phyloP scores from a whole-genome alignment of 2,797 vertebrate species.

The Enteromius afrohamiltoni region DNA sequence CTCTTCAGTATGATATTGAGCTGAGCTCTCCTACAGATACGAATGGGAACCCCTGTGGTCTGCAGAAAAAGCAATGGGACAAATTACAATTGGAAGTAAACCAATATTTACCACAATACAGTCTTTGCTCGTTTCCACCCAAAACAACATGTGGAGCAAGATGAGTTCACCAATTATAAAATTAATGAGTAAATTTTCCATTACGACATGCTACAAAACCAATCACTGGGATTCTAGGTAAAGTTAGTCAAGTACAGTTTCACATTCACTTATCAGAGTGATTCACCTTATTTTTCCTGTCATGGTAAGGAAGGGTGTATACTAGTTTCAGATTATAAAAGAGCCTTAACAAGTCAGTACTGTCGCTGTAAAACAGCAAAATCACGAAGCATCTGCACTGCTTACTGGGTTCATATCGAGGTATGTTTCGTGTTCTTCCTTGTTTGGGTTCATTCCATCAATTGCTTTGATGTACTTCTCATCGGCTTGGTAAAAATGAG shows the following conservation, averaged over 20 bases:
- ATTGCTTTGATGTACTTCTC: constrained; percentile 78
- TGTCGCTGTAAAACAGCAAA: not conserved
- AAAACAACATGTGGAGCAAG: not conserved
- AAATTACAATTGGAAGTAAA: not conserved
- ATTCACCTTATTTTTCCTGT: not conserved
- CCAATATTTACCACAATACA: not conserved
- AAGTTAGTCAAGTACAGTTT: not conserved
- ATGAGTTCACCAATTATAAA: not conserved
- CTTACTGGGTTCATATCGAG: constrained; percentile 83
- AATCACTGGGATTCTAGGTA: not conserved
- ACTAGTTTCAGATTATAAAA: constrained; percentile 14
- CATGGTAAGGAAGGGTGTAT: not conserved
- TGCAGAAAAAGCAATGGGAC: constrained; percentile 52
- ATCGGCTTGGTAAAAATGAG: constrained; percentile 86
- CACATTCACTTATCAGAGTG: not conserved
- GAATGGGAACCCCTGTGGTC: constrained; percentile 82
- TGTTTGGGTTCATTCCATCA: constrained; percentile 80
- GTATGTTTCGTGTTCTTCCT: constrained; percentile 84
- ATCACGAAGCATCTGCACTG: not conserved
- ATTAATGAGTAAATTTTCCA: not conserved
- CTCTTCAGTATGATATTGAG: constrained; percentile 81
- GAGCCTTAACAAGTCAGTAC: not conserved
- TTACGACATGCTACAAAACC: not conserved
- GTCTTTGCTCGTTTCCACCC: not conserved
- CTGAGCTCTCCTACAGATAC: constrained; percentile 83